Evolutionary conservation across 1,140 invertebrate genomes (phyloP), one percentile per base, ranked within the genome.

Genomic region (Polypedilum vanderplanki): DNA sequence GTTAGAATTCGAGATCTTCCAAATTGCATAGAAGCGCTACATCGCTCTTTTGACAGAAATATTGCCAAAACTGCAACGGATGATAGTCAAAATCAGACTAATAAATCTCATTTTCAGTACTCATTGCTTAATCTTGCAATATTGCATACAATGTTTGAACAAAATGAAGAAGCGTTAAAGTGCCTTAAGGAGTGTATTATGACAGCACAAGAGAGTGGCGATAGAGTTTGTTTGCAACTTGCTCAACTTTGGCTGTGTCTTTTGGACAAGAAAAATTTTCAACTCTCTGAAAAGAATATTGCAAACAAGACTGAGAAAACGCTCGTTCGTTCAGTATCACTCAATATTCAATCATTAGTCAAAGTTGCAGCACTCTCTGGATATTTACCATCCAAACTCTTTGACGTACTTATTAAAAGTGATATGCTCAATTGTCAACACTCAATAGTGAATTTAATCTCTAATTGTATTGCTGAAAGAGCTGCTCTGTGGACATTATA

Each of bases 41-140:
- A 93, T 83, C 90, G 94, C 78, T 93, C 91, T 79, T 93, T 95
- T 80, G 93, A 96, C 81, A 87, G 92, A 75, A 87, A 88, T 73
- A 85, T 87, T 3, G 85, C 75, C 78, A 78, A 83, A 85, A 79
- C 87, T 81, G 79, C 83, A 84, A 78, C 83, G 83, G 77, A 80
- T 33, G 24, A 33, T 5, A 33, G n/a, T n/a, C n/a, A n/a, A 81
- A 76, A 80, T 78, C 77, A 79, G 81, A 70, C 78, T 79, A 79
- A 76, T 77, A 90, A 93, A 89, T 90, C 65, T 81, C 89, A 89
- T 75, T 93, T 91, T 79, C 86, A 95, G 79, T 97, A 95, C 84
- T 94, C 95, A 12, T 93, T 94, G 40, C 84, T 97, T 0, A 97
- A 97, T 84, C 84, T 97, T 76, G 93, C 94, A 2, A 90, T 93